Evolutionary conservation across 1,140 invertebrate species (phyloP), one percentile per base, ranked within the genome.

Genomic region (Cylas formicarius): DNA sequence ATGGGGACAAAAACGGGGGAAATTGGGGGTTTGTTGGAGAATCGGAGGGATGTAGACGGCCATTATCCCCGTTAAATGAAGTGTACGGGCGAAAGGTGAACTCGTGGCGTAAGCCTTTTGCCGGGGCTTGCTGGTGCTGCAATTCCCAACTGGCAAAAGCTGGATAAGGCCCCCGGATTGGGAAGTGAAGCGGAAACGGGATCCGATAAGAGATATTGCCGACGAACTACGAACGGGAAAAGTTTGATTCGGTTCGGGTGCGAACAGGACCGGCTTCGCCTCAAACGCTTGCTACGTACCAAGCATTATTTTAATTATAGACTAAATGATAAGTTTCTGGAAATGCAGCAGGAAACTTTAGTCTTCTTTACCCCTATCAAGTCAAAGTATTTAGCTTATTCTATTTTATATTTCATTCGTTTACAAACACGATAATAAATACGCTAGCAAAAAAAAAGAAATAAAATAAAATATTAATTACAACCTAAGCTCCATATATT

Each of bases 11-110:
- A 16, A 16, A 35, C 7, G 11, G 35, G 23, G 35, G 41, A 32
- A 23, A 44, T 41, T 19, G 27, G 28, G 17, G 14, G 34, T 20
- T 19, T 17, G 27, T n/a, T 39, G 33, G 33, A 22, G 20, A 34
- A 33, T 28, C 33, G 35, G 45, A 46, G 36, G 50, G 52, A 33
- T 28, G 42, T 32, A 52, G 43, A 44, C 52, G 35, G 46, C 52
- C 52, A 57, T 65, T 65, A 63, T 63, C 60, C 53, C 42, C 53
- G 62, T 63, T 65, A 65, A 65, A 65, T 65, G 62, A 63, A 63
- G 61, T 65, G 61, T 62, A 59, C 52, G 54, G 52, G 53, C 50
- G 27, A 47, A 57, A 58, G 62, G 60, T 59, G 57, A 58, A 60
- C 59, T 50, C 40, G 48, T 48, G 55, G 47, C 46, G 48, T 62